Percentiles rank a stretch among this genome's conserved stretches.
These are phyloP conservation scores for Caradrina clavipalpis DNA, from an alignment of 2,888 invertebrate genomes.

Conservation along the genomic window DNA sequence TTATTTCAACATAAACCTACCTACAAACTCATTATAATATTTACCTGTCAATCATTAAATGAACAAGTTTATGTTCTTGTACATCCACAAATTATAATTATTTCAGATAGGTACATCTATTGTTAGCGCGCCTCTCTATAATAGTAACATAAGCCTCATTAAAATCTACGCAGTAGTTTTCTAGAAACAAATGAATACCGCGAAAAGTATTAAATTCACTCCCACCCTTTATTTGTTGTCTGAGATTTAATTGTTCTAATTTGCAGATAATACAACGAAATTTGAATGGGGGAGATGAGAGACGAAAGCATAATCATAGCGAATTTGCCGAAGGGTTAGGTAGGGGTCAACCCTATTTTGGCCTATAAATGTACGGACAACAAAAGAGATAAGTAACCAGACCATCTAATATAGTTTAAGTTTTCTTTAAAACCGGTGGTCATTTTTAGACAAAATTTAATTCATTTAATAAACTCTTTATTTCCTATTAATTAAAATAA, in stretches of 20 bases:
- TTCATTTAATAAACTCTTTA: too few species aligned
- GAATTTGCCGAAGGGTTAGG: conserved; percentile 1
- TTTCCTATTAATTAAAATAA: too few species aligned
- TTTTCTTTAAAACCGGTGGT: too few species aligned
- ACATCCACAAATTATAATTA: conserved; percentile 6
- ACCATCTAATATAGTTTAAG: too few species aligned
- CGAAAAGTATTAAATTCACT: conserved; percentile 21
- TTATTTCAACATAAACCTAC: background rate
- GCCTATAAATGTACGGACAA: background rate
- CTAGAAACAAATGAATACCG: conserved; percentile 5
- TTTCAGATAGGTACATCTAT: background rate
- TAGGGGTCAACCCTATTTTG: background rate
- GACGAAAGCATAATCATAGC: conserved; percentile 1
- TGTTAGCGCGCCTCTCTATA: background rate
- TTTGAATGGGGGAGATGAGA: background rate
- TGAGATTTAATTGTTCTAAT: conserved; percentile 31
- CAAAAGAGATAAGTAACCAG: too few species aligned
- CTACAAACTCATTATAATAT: background rate
- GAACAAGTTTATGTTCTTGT: background rate
- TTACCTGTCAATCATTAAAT: background rate
- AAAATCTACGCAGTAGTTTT: conserved; percentile 49
- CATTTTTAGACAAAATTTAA: too few species aligned
- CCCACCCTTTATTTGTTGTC: conserved; percentile 16
- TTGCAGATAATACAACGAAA: conserved; percentile 3
- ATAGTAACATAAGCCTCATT: conserved; percentile 51